Conservation (phyloP, 2,113 vertebrate genomes). For the Hylia prasina region DNA sequence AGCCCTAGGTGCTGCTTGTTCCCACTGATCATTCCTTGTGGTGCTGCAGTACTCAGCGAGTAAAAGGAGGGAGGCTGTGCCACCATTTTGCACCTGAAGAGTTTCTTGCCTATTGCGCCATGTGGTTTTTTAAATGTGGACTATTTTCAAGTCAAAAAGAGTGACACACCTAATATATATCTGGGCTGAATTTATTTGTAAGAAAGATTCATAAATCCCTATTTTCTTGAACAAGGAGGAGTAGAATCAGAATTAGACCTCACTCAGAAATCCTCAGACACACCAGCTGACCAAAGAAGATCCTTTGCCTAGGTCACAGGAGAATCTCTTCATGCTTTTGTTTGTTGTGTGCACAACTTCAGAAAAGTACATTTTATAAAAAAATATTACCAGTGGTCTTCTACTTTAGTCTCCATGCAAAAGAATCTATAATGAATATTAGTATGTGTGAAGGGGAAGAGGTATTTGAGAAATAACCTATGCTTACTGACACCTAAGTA, state of each 20-base stretch:
- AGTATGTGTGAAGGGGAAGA: background rate
- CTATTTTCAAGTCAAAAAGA: background rate
- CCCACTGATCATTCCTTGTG: background rate
- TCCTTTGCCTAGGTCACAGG: background rate
- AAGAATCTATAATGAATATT: background rate
- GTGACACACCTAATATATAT: background rate
- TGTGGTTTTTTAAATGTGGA: background rate
- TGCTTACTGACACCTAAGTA: background rate
- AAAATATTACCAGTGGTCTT: background rate
- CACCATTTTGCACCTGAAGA: background rate
- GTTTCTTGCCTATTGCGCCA: background rate
- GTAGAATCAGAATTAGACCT: background rate
- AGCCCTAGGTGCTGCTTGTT: background rate
- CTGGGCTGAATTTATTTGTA: background rate
- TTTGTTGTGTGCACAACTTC: background rate
- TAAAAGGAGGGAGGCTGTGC: background rate
- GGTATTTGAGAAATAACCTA: background rate
- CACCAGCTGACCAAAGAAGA: background rate
- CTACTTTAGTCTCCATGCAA: background rate
- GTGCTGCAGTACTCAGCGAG: background rate
- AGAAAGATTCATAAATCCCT: background rate
- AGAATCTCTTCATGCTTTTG: background rate
- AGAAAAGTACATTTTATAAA: background rate
- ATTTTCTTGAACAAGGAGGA: background rate
- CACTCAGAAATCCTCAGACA: background rate